Conservation (phyloP, 2,888 invertebrate species). For the Eueremaeus valkanovi region DNA sequence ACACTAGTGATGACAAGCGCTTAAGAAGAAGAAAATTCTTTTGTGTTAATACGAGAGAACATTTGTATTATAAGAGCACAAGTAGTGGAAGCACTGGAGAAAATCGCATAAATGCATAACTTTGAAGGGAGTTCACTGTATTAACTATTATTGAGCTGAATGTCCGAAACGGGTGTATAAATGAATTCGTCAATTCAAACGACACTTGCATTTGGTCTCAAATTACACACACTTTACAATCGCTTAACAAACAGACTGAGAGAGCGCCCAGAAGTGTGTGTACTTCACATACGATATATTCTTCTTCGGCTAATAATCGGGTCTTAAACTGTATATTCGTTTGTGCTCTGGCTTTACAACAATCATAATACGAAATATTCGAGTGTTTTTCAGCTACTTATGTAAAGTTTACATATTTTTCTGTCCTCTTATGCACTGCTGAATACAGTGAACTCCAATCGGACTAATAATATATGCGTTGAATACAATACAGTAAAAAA, state of each 20-base stretch:
- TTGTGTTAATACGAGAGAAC: not conserved
- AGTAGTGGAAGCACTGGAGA: no score
- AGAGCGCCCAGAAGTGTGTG: conserved; percentile 2
- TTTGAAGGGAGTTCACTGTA: conserved; percentile 10
- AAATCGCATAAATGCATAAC: conserved; percentile 27
- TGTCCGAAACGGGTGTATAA: conserved; percentile 1
- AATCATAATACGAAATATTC: not conserved
- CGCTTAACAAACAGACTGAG: not conserved
- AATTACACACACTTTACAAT: conserved; percentile 24
- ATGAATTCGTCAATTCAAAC: conserved; percentile 27
- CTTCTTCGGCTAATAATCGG: conserved; percentile 7
- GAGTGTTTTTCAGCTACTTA: conserved; percentile 8
- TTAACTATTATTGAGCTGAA: not conserved
- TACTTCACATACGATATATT: not conserved
- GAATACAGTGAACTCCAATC: not conserved
- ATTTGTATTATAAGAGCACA: conserved; percentile 3
- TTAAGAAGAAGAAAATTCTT: conserved; percentile 2
- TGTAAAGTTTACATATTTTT: conserved; percentile 29
- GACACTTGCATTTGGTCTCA: conserved; percentile 1
- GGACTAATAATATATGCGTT: not conserved
- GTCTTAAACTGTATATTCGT: not conserved
- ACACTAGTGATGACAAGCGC: conserved; percentile 4
- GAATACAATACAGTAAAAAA: not conserved
- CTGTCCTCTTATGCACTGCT: not conserved
- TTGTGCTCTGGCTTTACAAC: no score